Evolutionary conservation across 2,888 invertebrate species (phyloP).

Genomic region (Diloba caeruleocephala): DNA sequence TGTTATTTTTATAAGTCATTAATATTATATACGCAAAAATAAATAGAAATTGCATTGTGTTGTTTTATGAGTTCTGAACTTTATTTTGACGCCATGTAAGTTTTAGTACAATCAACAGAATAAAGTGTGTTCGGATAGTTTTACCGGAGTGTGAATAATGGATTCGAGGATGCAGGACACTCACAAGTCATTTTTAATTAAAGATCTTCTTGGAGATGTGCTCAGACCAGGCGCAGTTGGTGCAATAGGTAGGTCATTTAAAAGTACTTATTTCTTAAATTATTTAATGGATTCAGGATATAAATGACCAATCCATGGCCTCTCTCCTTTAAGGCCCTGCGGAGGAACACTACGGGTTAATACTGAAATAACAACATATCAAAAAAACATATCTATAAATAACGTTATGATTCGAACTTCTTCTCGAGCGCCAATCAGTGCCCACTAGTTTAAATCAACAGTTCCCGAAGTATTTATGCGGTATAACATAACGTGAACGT

Average conservation of each 20-base stretch:
- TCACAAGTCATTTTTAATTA: conserved; percentile 95
- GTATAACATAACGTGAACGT: background rate
- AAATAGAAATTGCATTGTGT: too few relatives aligned
- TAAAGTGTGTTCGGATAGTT: background rate
- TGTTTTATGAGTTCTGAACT: conserved; percentile 1
- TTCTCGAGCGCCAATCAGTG: too few relatives aligned
- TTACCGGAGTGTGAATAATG: conserved; percentile 46
- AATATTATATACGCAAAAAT: too few relatives aligned
- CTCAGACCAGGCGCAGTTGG: conserved; percentile 76
- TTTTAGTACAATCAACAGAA: conserved; percentile 1
- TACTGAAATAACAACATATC: too few relatives aligned
- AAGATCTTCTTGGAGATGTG: conserved; percentile 94
- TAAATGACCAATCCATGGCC: too few relatives aligned
- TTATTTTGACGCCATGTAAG: conserved; percentile 2
- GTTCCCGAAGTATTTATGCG: background rate
- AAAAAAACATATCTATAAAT: too few relatives aligned
- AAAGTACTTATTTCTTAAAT: too few relatives aligned
- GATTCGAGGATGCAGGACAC: conserved; percentile 89
- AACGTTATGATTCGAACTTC: too few relatives aligned
- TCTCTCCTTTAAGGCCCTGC: too few relatives aligned
- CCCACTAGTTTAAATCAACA: too few relatives aligned
- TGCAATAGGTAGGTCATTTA: conserved; percentile 52
- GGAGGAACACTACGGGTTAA: too few relatives aligned
- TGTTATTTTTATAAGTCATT: background rate
- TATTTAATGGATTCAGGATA: too few relatives aligned